Evolutionary conservation across 2,888 invertebrate genomes (phyloP), one percentile per base, ranked within the genome.

Genomic region (Clitarchus hookeri): DNA sequence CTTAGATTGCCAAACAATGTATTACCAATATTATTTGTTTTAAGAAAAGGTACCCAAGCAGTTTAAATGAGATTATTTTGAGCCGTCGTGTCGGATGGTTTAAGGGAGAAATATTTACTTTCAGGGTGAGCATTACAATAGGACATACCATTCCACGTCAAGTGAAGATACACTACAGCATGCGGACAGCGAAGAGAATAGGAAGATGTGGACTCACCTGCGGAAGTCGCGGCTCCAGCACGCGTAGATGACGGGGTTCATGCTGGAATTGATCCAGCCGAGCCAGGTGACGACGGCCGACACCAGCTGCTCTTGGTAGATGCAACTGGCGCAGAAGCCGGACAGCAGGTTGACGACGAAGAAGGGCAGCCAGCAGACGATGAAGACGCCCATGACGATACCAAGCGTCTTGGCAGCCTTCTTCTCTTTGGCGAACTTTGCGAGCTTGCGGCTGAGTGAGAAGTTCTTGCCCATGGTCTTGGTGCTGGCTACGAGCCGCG

Each of bases 161-260:
- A 36, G 36, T 36, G 36, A 36, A 36, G 36, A 36, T 3, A 4
- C 36, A 36, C 36, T 36, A 36, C 36, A 36, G 36, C 36, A 36
- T 36, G 36, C 36, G 36, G 36, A 36, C 36, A 65, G 77, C n/a
- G 6, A 78, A 78, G 25, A 78, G 16, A 78, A 16, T 13, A 44
- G 25, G n/a, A 44, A 23, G n/a, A 36, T 0, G 0, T 16, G 48
- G 26, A 91, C 94, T 93, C 91, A 97, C 97, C 97, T 96, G 92
- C 97, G 94, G 91, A 99, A 99, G 92, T 99, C 99, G 90, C 97
- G 94, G 93, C 98, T 98, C 96, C 98, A 98, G 91, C 98, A 98
- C n/a, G 98, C 98, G 92, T 99, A 99, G 91, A 99, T 99, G 89
- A 98, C 97, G 0, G 98, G 98, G 93, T 98, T 98, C 98, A 98